Base-by-base conservation (phyloP, 2,797 vertebrate genomes). In the Sebastes steindachneri region DNA sequence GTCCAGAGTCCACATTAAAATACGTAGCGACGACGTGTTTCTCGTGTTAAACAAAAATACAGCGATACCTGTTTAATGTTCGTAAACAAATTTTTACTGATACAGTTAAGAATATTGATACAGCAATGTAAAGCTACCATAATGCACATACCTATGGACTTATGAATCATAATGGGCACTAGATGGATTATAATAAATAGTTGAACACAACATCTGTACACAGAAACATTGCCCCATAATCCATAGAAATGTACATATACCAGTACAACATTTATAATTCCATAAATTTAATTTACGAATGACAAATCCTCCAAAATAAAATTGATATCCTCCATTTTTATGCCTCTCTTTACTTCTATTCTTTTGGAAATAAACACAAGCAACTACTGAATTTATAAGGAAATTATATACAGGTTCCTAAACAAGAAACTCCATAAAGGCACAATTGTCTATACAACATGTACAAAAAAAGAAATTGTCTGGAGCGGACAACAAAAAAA, bases 381-480 rank as follows among this genome's bases (percentile, higher is more conserved):
- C 96, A 96, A 97, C 96, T 97, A 98, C 96, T 94, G 95, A 95
- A 95, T 96, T 96, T 95, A 94, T 95, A 96, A 96, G 95, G 96
- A 95, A 96, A 96, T 95, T 98, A 97, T 99, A 93, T 99, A 99
- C 98, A 99, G 89, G 95, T 96, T 97, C 96, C 96, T 96, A 96
- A 97, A 97, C 96, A 95, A 96, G 96, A 97, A 97, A 98, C 96
- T 97, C 95, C 96, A 97, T 97, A 90, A 99, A 99, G 98, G 98
- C 98, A 99, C 98, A 97, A 97, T 96, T 76, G 96, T 99, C 97
- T 99, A 96, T 99, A 99, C 98, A 99, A 99, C 97, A 99, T 99
- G 95, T 99, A 99, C 98, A 99, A 99, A 96, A 95, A 85, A 88
- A 45, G 29, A 85, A 88, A 96, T 94, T 94, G 95, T 95, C 93